A percentile compares a stretch with the other conserved stretches of the same genome.
Conservation (phyloP, 1,140 invertebrate genomes). For the Ericerus pela region DNA sequence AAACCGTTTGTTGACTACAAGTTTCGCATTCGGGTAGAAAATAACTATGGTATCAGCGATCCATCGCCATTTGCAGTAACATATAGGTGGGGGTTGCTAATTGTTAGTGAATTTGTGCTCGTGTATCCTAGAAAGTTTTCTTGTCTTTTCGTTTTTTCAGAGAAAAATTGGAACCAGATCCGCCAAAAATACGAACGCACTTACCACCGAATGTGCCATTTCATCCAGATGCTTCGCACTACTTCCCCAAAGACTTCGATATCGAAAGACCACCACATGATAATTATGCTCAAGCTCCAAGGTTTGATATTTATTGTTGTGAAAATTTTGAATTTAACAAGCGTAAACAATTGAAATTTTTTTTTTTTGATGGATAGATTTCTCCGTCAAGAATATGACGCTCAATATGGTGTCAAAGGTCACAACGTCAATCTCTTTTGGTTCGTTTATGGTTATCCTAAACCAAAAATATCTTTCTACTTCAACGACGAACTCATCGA, state of each 20-base stretch:
- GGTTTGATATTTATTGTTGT: constrained; percentile 17
- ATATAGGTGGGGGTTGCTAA: constrained; percentile 24
- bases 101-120: neutral
- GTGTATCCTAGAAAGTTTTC: neutral
- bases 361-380: no score
- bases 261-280: constrained; percentile 71
- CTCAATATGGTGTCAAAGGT: constrained; percentile 73
- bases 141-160: constrained; percentile 29
- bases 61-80: constrained; percentile 76
- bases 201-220: constrained; percentile 66
- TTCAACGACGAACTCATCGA: constrained; percentile 71
- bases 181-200: constrained; percentile 62
- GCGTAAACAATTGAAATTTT: no score
- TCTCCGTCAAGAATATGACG: constrained; percentile 65
- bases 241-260: constrained; percentile 80
- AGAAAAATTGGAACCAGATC: constrained; percentile 60
- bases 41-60: constrained; percentile 92
- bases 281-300: constrained; percentile 61
- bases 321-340: no score
- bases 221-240: constrained; percentile 70
- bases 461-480: constrained; percentile 74
- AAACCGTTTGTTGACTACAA: constrained; percentile 79
- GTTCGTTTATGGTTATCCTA: constrained; percentile 86
- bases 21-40: constrained; percentile 85
- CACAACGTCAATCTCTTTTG: constrained; percentile 75